Evolutionary conservation across 2,797 vertebrate genomes (phyloP).

Genomic region (Cossypha heuglini): DNA sequence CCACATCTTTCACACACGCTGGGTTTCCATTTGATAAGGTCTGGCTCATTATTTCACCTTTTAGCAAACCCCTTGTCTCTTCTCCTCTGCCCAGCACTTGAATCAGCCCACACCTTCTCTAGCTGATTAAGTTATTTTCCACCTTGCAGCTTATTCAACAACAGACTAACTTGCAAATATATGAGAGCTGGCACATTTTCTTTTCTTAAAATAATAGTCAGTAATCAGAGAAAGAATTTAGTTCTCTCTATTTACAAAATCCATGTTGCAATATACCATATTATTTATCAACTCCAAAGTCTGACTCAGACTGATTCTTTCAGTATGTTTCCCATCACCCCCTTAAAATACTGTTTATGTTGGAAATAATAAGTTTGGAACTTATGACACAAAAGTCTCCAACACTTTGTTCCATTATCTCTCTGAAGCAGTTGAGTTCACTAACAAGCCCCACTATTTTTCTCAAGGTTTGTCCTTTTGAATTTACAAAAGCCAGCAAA

Average conservation of each 20-base stretch:
- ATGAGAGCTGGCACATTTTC: accelerated
- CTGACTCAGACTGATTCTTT: background rate
- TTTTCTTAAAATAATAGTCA: background rate
- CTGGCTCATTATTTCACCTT: background rate
- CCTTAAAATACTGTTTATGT: background rate
- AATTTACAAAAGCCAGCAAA: background rate
- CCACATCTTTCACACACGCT: background rate
- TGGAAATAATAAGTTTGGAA: background rate
- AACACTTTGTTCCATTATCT: background rate
- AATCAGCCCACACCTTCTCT: background rate
- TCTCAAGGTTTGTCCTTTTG: background rate
- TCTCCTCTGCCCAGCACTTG: background rate
- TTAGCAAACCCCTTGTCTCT: background rate
- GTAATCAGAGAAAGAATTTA: background rate
- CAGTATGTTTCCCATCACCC: background rate
- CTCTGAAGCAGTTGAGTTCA: background rate
- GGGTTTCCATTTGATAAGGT: background rate
- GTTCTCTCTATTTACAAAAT: background rate
- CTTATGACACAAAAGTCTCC: background rate
- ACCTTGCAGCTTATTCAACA: background rate
- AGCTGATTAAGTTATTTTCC: background rate
- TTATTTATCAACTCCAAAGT: background rate
- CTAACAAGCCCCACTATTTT: background rate
- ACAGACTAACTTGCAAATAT: background rate
- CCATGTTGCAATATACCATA: background rate